Evolutionary conservation across 2,888 invertebrate species (phyloP), one percentile per base, ranked within the genome.

Genomic region (Agriotes lineatus): DNA sequence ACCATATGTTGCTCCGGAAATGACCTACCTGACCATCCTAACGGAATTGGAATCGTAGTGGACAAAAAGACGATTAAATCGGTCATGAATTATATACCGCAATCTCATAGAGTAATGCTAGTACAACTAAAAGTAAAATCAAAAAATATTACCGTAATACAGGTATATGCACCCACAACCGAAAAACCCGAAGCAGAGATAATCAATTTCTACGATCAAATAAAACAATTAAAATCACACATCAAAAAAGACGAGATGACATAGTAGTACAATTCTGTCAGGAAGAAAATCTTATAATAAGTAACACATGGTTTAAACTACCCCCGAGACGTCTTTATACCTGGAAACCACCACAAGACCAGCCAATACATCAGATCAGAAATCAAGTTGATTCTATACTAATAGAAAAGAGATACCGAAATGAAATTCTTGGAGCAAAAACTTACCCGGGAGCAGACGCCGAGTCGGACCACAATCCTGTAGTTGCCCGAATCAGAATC

Each of bases 91-190:
- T 12, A 39, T 4, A 39, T 39, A 39, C n/a, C n/a, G n/a, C 39
- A 39, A 12, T 39, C 14, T 39, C 39, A 39, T 39, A 39, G 39
- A 39, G 14, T n/a, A 39, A 39, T 39, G 39, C n/a, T 39, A 39
- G 4, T 39, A 12, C 39, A n/a, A 12, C 4, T 39, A 39, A 39
- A 39, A 39, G 16, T 44, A 14, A 44, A 44, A 6, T 18, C 16
- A 16, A 14, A 44, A 44, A 44, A 44, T 16, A 10, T 72, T 67
- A 72, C 71, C 57, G 54, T 72, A 19, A 58, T 70, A 50, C 70
- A 73, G 68, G 58, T 72, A 33, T 70, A 72, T 54, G 70, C 69
- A 22, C 69, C 67, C 5, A 74, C 72, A 52, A 62, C 61, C 16
- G 56, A 69, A 9, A 69, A 72, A 48, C 12, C 42, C 45, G 61